Percentiles rank a stretch among this genome's conserved stretches.
Conservation (phyloP, 2,113 vertebrate species). For the Syrmaticus mikado region DNA sequence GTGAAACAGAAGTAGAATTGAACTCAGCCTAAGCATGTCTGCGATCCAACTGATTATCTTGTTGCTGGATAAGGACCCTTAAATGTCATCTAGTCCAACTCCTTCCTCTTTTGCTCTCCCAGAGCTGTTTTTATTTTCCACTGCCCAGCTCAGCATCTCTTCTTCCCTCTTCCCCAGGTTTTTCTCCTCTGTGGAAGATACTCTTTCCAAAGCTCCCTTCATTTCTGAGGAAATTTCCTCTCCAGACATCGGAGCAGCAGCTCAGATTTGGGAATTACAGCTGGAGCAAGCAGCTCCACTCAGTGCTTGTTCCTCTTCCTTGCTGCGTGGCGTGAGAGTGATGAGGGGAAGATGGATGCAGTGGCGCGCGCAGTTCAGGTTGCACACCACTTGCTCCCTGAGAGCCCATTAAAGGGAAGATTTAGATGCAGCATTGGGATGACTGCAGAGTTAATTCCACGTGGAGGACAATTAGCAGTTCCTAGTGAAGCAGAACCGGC, state of each 20-base stretch:
- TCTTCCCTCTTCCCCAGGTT: not conserved
- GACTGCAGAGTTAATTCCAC: conserved; percentile 32
- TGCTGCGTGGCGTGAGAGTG: not conserved
- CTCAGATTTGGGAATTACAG: not conserved
- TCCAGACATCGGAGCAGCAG: not conserved
- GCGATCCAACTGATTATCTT: not conserved
- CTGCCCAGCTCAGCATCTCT: not conserved
- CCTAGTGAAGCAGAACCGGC: not conserved
- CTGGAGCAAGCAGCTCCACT: not conserved
- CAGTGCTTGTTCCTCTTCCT: not conserved
- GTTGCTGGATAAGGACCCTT: not conserved
- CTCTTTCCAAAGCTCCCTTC: not conserved
- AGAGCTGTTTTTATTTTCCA: not conserved
- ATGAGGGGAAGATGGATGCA: conserved; percentile 38
- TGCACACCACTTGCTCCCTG: not conserved
- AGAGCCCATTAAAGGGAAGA: conserved; percentile 31
- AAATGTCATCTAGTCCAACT: too few species aligned
- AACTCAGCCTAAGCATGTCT: not conserved
- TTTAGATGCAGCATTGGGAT: conserved; percentile 5
- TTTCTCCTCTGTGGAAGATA: not conserved
- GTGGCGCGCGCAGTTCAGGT: not conserved
- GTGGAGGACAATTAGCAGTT: conserved; percentile 43
- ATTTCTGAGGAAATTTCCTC: not conserved
- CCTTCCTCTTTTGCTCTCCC: not conserved
- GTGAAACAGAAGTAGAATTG: not conserved